Evolutionary conservation across 2,888 invertebrate species (phyloP).

Genomic region (Crossocerus cetratus): DNA sequence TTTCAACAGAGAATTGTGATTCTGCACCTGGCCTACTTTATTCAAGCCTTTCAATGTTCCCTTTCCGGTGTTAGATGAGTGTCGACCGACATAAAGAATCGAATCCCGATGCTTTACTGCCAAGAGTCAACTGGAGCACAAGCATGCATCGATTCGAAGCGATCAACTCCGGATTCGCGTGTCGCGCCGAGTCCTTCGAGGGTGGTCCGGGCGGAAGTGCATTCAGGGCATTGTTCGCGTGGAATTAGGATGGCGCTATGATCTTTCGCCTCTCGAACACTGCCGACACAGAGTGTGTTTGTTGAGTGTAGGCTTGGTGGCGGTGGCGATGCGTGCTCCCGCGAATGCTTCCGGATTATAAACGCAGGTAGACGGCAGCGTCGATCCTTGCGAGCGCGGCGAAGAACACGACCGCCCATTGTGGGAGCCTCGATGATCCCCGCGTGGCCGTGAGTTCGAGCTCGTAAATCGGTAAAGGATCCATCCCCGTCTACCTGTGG

Average conservation of each 20-base stretch:
- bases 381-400: slow-evolving; percentile 59
- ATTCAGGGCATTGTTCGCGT: slow-evolving; percentile 14
- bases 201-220: slow-evolving; percentile 37
- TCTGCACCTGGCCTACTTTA: too few species aligned
- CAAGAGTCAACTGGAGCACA: too few species aligned
- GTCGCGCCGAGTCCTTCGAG: background rate
- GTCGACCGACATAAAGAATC: too few species aligned
- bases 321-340: slow-evolving; percentile 60
- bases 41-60: too few species aligned
- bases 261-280: slow-evolving; percentile 7
- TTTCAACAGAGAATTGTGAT: too few species aligned
- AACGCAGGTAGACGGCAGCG: slow-evolving; percentile 53
- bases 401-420: slow-evolving; percentile 63
- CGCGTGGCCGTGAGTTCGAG: slow-evolving; percentile 28
- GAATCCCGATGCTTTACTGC: too few species aligned
- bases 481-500: slow-evolving; percentile 45
- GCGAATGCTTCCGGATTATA: slow-evolving; percentile 64
- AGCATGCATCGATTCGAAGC: too few species aligned
- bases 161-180: too few species aligned
- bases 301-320: slow-evolving; percentile 30
- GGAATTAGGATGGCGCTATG: slow-evolving; percentile 20
- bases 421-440: slow-evolving; percentile 47
- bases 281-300: too few species aligned
- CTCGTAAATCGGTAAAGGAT: slow-evolving; percentile 58
- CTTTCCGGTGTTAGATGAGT: too few species aligned